Percentiles rank a stretch among this genome's conserved stretches.
These are phyloP conservation scores for Dicyrtoma fusca DNA, from an alignment of 2,888 invertebrate genomes.

Conservation along the genomic window DNA sequence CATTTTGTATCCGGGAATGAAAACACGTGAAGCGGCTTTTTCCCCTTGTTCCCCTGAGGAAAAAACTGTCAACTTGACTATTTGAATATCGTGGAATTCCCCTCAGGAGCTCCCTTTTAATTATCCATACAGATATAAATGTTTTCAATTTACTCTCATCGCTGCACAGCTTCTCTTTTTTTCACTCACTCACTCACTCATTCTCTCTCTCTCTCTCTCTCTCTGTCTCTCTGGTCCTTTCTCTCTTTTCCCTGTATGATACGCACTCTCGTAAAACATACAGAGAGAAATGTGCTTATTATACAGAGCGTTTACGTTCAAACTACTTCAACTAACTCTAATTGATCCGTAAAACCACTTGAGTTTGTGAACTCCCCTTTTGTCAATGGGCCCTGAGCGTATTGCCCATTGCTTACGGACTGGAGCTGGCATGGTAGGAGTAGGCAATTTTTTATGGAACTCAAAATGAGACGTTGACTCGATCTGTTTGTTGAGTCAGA, in stretches of 20 bases:
- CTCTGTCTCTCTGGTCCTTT: constrained; percentile 1
- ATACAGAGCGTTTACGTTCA: constrained; percentile 29
- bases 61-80: constrained; percentile 56
- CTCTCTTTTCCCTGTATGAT: constrained; percentile 20
- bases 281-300: constrained; percentile 29
- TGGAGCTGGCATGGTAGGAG: constrained; percentile 15
- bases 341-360: constrained; percentile 41
- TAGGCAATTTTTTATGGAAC: constrained; percentile 20
- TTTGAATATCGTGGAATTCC: constrained; percentile 54
- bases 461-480: background rate
- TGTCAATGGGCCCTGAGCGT: constrained; percentile 29
- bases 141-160: constrained; percentile 52
- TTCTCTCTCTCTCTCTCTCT: background rate
- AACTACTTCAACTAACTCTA: constrained; percentile 35
- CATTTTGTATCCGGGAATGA: constrained; percentile 45
- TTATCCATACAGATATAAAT: constrained; percentile 51
- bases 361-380: constrained; percentile 29
- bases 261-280: constrained; percentile 30
- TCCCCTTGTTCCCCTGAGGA: constrained; percentile 45
- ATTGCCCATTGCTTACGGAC: background rate
- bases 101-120: constrained; percentile 51
- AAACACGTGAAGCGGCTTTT: constrained; percentile 39
- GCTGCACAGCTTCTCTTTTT: constrained; percentile 19
- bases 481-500: background rate
- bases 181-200: constrained; percentile 3